Evolutionary conservation across 2,888 invertebrate species (phyloP), one percentile per base, ranked within the genome.

Genomic region (Sisyra terminalis): DNA sequence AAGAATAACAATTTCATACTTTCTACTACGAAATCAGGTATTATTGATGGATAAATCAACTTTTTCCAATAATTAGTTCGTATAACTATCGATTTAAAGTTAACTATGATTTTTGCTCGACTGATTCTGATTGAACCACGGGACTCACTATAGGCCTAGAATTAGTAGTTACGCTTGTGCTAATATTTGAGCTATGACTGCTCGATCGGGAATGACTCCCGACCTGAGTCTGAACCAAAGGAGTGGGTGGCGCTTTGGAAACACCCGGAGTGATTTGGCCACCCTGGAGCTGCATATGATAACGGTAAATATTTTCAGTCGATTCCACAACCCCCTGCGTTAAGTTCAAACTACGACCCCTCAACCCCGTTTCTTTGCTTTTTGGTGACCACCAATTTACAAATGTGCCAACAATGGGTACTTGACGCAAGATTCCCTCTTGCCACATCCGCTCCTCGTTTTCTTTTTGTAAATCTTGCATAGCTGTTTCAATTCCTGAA

Each of bases 301-400:
- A 72, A 63, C 81, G 74, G 66, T 84, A 78, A 52, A 80, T 78
- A 54, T 80, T 80, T 54, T 80, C 78, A 0, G 87, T 88, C 49
- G 82, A 82, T 54, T 81, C 81, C 9, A 87, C 79, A 39, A 85
- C 81, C 37, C 87, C 87, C 67, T 69, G 67, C 29, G 70, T 67
- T 57, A 90, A 66, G 63, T 88, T 84, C 48, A 90, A 71, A 61
- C 78, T 87, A 55, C 88, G 70, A 39, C 87, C 94, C 60, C 73
- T 80, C 50, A 79, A 83, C 50, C 78, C 84, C 6, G 76, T 67
- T 50, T 84, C 82, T 55, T 80, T 85, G 16, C 44, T 47, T 29
- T 32, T 35, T 7, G 94, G 96, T 39, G 89, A 85, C 86, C 89
- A 93, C 96, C 96, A 97, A 65, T 92, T 90, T 40, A 94, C 82